Evolutionary conservation across 2,797 vertebrate species (phyloP).

Genomic region (Champsocephalus gunnari): DNA sequence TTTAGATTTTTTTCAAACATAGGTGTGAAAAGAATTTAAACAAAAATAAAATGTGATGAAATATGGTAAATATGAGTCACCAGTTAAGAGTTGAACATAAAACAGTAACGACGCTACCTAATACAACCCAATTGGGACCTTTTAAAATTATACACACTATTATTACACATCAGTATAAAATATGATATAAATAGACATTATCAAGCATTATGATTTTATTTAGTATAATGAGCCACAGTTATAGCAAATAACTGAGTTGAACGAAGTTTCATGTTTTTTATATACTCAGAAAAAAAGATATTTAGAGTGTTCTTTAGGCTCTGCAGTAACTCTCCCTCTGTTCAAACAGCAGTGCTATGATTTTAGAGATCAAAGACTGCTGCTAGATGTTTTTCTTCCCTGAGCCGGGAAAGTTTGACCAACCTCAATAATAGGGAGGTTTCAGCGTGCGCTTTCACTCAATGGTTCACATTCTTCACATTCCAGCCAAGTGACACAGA

Average conservation of each 20-base stretch:
- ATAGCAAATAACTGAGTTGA: not conserved
- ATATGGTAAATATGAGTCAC: too few relatives aligned
- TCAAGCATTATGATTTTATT: too few relatives aligned
- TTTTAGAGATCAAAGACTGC: conserved; percentile 53
- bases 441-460: conserved; percentile 57
- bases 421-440: conserved; percentile 51
- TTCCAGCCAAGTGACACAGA: conserved; percentile 64
- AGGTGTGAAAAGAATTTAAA: not conserved
- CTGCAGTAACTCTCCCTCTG: conserved; percentile 35
- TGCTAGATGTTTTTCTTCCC: conserved; percentile 57
- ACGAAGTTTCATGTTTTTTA: not conserved
- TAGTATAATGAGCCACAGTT: not conserved
- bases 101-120: too few relatives aligned
- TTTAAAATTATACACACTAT: too few relatives aligned
- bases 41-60: not conserved
- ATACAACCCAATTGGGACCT: too few relatives aligned
- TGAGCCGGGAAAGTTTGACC: conserved; percentile 57
- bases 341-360: conserved; percentile 42
- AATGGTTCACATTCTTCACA: conserved; percentile 68
- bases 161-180: too few relatives aligned
- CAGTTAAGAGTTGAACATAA: too few relatives aligned
- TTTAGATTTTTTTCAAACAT: not conserved
- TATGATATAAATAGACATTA: too few relatives aligned
- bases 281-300: not conserved
- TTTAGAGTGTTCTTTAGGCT: conserved; percentile 2